A percentile compares a stretch with the other conserved stretches of the same genome.
Evolutionary conservation across 2,888 invertebrate genomes (phyloP).

Genomic region (Brachypterus glaber): DNA sequence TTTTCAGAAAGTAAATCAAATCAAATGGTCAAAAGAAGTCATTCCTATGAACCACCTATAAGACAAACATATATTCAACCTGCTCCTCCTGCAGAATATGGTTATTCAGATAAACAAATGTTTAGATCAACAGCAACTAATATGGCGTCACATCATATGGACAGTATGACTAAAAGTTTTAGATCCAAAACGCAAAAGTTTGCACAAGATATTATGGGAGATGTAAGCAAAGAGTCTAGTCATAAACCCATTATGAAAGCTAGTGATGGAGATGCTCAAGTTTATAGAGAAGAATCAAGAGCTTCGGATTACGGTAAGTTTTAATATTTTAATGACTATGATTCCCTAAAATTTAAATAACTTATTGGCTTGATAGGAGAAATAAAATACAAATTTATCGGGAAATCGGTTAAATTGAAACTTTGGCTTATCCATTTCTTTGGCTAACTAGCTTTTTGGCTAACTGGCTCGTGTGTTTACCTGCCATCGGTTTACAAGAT

Average conservation of each 20-base stretch:
- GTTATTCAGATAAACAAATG: conserved; percentile 42
- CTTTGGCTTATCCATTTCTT: no score
- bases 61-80: conserved; percentile 40
- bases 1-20: conserved; percentile 30
- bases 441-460: no score
- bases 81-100: conserved; percentile 52
- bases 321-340: no score
- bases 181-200: conserved; percentile 61
- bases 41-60: conserved; percentile 28
- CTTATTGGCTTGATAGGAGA: no score
- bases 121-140: conserved; percentile 40
- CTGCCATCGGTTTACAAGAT: no score
- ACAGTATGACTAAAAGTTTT: conserved; percentile 57
- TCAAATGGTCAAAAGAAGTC: conserved; percentile 28
- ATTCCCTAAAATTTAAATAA: no score
- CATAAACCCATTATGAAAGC: conserved; percentile 42
- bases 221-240: conserved; percentile 41
- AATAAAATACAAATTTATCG: no score
- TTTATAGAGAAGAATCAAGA: conserved; percentile 61
- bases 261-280: conserved; percentile 50
- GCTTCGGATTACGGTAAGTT: conserved; percentile 63
- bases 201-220: conserved; percentile 53
- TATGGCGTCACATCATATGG: conserved; percentile 53
- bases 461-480: no score
- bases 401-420: no score